A percentile compares a stretch with the other conserved stretches of the same genome.
These are phyloP conservation scores for Hesperia comma DNA, from an alignment of 2,888 invertebrate species.

Conservation along the genomic window DNA sequence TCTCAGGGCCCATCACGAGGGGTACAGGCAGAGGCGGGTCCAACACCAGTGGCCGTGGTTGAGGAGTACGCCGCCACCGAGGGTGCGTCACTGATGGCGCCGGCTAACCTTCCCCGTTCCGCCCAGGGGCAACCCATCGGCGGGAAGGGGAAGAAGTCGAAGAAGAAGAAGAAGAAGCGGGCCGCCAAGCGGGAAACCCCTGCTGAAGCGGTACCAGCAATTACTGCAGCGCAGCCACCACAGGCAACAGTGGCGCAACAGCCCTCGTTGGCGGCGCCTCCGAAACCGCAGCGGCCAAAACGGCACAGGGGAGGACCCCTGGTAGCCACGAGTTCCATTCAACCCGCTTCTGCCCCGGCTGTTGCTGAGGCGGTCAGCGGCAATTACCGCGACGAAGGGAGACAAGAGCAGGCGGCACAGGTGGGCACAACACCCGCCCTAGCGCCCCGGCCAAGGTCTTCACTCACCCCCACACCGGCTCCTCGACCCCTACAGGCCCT, in stretches of 20 bases:
- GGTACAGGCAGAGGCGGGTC: too few relatives aligned
- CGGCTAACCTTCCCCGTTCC: background rate
- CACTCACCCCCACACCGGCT: background rate
- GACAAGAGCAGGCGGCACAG: background rate
- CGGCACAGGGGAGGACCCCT: too few relatives aligned
- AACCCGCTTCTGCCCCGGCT: background rate
- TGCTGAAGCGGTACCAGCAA: too few relatives aligned
- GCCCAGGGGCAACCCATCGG: background rate
- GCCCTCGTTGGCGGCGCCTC: too few relatives aligned
- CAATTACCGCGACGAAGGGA: background rate
- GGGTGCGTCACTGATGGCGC: background rate
- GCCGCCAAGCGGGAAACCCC: background rate
- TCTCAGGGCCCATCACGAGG: background rate
- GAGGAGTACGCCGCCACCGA: too few relatives aligned
- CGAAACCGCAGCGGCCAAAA: background rate
- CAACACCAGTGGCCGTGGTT: background rate
- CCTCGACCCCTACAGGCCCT: constrained; percentile 1
- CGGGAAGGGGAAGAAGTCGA: background rate
- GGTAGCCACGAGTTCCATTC: too few relatives aligned
- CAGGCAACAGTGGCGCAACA: background rate
- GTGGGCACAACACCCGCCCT: background rate
- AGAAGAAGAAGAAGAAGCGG: background rate
- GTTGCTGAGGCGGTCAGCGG: background rate
- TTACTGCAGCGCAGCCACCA: background rate
- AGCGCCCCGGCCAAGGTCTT: too few relatives aligned